Percentiles rank a stretch among this genome's conserved stretches.
These are phyloP conservation scores for Pogonognathellus flavescens DNA, from an alignment of 1,140 invertebrate species.

Conservation along the genomic window DNA sequence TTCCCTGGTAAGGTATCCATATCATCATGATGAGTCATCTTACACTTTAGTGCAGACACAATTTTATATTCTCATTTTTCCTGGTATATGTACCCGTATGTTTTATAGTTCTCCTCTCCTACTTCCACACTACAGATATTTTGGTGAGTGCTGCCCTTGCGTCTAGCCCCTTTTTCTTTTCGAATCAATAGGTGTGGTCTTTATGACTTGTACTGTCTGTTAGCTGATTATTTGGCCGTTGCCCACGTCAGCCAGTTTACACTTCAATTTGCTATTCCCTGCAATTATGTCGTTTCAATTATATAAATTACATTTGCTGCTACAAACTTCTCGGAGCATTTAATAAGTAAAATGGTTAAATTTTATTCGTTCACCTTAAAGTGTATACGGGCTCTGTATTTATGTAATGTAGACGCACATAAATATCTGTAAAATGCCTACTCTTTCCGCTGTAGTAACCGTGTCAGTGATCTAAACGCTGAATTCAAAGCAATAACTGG, in stretches of 20 bases:
- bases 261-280: background rate
- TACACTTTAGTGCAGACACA: conserved; percentile 16
- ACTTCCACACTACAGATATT: background rate
- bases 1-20: conserved; percentile 36
- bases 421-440: too few relatives aligned
- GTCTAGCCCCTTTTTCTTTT: conserved; percentile 24
- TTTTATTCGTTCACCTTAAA: too few relatives aligned
- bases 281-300: conserved; percentile 18
- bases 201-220: background rate
- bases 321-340: background rate
- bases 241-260: conserved; percentile 14
- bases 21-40: conserved; percentile 42
- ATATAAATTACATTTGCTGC: background rate
- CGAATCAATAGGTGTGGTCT: conserved; percentile 48
- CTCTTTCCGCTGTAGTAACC: too few relatives aligned
- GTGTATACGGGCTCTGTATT: too few relatives aligned
- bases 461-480: too few relatives aligned
- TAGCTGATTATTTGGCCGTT: conserved; percentile 3
- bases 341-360: too few relatives aligned
- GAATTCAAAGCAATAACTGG: too few relatives aligned
- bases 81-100: background rate
- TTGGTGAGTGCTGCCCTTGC: background rate
- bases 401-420: too few relatives aligned
- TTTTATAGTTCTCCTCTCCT: background rate
- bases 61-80: background rate